A percentile compares a stretch with the other conserved stretches of the same genome.
These are phyloP conservation scores for Oreamnos americanus DNA, from an alignment of 2,113 vertebrate species.

Conservation along the genomic window DNA sequence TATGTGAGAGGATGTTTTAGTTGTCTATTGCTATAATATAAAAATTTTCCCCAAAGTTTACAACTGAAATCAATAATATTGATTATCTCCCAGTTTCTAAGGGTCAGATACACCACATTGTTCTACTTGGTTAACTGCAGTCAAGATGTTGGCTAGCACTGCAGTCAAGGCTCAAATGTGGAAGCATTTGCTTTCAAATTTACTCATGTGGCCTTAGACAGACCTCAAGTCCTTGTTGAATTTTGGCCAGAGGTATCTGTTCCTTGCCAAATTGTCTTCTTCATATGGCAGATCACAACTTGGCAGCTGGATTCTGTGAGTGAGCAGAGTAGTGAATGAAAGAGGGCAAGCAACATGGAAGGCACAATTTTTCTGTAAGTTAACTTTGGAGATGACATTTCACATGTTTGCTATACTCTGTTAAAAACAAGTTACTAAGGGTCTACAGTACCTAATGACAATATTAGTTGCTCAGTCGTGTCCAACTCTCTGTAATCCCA, in stretches of 20 bases:
- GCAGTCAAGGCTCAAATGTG: not conserved
- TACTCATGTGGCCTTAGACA: not conserved
- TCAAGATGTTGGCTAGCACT: not conserved
- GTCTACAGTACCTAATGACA: not conserved
- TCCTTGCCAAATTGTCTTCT: not conserved
- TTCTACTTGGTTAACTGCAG: not conserved
- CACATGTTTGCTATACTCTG: not conserved
- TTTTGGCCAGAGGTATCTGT: not conserved
- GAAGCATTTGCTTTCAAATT: not conserved
- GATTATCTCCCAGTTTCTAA: not conserved
- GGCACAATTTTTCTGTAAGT: not conserved
- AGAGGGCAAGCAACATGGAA: not conserved
- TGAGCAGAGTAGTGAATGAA: not conserved
- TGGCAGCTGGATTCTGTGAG: not conserved
- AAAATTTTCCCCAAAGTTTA: not conserved
- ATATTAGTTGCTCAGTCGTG: not conserved
- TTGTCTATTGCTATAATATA: not conserved
- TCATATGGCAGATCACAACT: not conserved
- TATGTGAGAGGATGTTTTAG: not conserved
- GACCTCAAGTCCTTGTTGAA: not conserved
- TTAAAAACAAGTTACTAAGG: not conserved
- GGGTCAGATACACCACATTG: not conserved
- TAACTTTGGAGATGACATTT: not conserved
- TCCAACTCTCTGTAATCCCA: not conserved
- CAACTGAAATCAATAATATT: not conserved